phyloP scores from a whole-genome alignment of 2,888 invertebrate genomes.

The Cantharis flavilabris region DNA sequence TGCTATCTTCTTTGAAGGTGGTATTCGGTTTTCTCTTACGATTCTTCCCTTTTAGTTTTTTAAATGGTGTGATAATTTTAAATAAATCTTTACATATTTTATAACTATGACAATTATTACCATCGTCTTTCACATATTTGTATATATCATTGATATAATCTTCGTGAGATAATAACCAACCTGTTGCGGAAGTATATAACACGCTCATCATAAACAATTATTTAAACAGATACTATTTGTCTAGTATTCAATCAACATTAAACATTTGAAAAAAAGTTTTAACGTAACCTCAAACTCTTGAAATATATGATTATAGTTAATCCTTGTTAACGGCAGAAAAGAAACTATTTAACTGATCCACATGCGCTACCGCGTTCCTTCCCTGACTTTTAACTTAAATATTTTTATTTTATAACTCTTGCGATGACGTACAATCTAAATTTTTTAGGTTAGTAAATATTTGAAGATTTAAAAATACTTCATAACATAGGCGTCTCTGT shows the following conservation, averaged over 20 bases:
- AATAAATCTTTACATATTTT: conserved; percentile 55
- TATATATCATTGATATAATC: conserved; percentile 56
- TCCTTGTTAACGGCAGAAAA: no score
- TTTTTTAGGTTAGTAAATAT: no score
- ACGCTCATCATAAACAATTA: conserved; percentile 52
- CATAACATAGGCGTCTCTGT: no score
- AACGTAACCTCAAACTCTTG: neutral
- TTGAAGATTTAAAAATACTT: no score
- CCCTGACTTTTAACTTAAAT: no score
- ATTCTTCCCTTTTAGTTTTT: conserved; percentile 43
- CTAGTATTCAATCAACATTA: neutral
- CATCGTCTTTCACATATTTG: conserved; percentile 44
- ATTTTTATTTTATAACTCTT: no score
- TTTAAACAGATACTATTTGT: neutral
- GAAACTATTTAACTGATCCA: no score
- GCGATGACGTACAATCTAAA: no score
- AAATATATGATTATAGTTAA: no score
- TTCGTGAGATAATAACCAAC: conserved; percentile 60
- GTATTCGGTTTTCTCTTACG: conserved; percentile 35
- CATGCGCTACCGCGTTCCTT: no score
- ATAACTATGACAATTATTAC: conserved; percentile 35
- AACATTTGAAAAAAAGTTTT: neutral
- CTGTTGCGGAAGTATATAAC: conserved; percentile 49
- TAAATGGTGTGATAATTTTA: conserved; percentile 54
- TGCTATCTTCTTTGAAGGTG: conserved; percentile 36